These are phyloP conservation scores for Chromobotia macracanthus DNA, from an alignment of 2,797 vertebrate species.

Conservation along the genomic window DNA sequence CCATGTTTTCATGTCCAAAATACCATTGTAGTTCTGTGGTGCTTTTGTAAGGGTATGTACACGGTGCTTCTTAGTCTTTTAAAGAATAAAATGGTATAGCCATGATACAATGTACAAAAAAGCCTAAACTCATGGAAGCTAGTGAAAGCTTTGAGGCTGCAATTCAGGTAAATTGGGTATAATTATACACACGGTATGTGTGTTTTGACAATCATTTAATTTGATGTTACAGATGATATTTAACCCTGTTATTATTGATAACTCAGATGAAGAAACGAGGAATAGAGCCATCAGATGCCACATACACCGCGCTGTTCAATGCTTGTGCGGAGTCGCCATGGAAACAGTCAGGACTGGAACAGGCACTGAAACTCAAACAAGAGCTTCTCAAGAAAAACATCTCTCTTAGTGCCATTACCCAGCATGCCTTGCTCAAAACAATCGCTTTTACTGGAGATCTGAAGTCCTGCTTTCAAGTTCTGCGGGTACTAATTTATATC, in stretches of 20 bases:
- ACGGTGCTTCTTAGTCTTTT: no score
- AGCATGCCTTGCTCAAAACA: constrained; percentile 89
- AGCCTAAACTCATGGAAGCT: no score
- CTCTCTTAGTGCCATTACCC: constrained; percentile 82
- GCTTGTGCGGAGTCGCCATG: constrained; percentile 87
- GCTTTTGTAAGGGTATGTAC: no score
- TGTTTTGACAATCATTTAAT: background rate
- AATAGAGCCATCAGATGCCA: constrained; percentile 81
- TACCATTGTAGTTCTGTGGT: no score
- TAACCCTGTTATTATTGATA: background rate
- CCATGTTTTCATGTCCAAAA: no score
- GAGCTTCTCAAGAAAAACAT: constrained; percentile 82
- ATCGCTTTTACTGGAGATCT: constrained; percentile 85
- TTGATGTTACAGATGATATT: background rate
- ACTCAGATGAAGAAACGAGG: constrained; percentile 92
- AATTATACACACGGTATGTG: background rate
- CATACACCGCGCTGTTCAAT: constrained; percentile 94
- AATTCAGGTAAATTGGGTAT: no score
- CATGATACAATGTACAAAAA: no score
- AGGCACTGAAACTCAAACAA: constrained; percentile 83
- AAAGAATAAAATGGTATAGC: no score
- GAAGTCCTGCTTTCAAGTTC: constrained; percentile 81
- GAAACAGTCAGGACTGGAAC: constrained; percentile 84
- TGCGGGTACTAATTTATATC: constrained; percentile 77
- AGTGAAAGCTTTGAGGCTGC: no score